A percentile compares a stretch with the other conserved stretches of the same genome.
phyloP scores from a whole-genome alignment of 2,797 vertebrate genomes.

The Oreochromis mossambicus region DNA sequence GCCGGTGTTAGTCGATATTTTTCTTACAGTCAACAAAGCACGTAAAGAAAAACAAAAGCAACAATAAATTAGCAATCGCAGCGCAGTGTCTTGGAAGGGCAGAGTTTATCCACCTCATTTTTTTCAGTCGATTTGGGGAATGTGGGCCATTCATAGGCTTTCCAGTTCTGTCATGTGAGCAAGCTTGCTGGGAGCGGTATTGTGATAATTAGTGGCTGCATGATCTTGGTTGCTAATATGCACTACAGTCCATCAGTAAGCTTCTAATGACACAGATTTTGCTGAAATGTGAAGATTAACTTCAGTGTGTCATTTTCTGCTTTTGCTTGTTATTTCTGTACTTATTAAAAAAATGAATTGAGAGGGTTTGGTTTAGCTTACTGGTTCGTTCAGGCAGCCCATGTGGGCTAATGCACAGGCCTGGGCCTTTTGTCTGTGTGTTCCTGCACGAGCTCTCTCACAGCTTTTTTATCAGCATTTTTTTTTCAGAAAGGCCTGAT shows the following conservation, averaged over 20 bases:
- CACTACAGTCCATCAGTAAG: background rate
- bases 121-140: background rate
- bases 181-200: background rate
- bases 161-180: background rate
- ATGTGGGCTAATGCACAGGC: background rate
- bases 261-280: background rate
- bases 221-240: background rate
- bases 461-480: background rate
- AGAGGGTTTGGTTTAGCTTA: background rate
- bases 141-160: background rate
- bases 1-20: background rate
- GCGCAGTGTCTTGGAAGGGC: background rate
- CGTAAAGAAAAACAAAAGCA: background rate
- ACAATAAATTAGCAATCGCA: background rate
- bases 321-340: background rate
- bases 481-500: background rate
- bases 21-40: background rate
- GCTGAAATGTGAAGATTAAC: background rate
- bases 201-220: background rate
- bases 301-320: background rate
- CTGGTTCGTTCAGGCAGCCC: background rate
- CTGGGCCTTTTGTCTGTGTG: background rate
- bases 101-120: background rate
- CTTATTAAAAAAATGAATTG: background rate
- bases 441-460: accelerated